Conservation (phyloP, 2,113 vertebrate species). For the Carassius carassius region DNA sequence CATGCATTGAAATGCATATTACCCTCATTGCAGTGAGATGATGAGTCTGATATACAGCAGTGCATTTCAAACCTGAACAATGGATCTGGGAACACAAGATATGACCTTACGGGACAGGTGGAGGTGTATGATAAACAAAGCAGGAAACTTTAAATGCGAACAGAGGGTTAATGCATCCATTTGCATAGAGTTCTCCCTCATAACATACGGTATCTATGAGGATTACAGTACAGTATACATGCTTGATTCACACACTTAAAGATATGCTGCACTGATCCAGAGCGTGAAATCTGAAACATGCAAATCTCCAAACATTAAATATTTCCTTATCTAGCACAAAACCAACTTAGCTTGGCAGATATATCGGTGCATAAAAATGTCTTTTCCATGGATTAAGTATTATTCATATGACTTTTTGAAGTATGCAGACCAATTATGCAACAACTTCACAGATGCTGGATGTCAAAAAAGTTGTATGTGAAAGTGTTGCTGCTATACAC, state of each 20-base stretch:
- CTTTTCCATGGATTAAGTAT: background rate
- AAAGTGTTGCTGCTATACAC: background rate
- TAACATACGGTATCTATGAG: background rate
- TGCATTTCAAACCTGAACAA: background rate
- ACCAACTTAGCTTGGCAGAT: background rate
- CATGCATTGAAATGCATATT: slow-evolving; percentile 40
- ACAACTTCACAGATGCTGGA: background rate
- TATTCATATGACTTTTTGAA: background rate
- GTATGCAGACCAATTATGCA: background rate
- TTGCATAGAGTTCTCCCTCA: background rate
- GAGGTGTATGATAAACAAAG: slow-evolving; percentile 10
- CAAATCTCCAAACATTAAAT: slow-evolving; percentile 7
- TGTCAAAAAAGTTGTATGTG: slow-evolving; percentile 1
- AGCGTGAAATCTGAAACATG: background rate
- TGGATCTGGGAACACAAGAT: slow-evolving; percentile 16
- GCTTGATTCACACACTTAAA: background rate
- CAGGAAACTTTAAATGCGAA: background rate
- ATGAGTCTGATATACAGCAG: background rate
- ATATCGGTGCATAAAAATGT: background rate
- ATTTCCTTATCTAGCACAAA: background rate
- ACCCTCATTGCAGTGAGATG: background rate
- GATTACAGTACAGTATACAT: slow-evolving; percentile 1
- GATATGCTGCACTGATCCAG: background rate
- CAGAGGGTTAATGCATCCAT: background rate
- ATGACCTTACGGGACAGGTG: slow-evolving; percentile 27